Evolutionary conservation across 2,797 vertebrate genomes (phyloP).

Genomic region (Momotus momota): DNA sequence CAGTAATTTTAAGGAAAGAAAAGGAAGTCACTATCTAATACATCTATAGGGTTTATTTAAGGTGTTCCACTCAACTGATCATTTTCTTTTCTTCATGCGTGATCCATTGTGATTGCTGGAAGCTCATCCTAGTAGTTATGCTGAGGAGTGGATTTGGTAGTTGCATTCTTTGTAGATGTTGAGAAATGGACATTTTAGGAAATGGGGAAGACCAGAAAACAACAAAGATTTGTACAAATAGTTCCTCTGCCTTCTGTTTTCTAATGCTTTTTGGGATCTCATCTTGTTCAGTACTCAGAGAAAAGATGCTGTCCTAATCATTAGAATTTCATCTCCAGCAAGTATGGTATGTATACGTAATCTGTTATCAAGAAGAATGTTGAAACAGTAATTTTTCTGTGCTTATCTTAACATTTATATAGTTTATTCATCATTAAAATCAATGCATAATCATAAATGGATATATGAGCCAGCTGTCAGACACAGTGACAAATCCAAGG

Average conservation of each 20-base stretch:
- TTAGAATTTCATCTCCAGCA: not conserved
- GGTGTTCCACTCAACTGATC: accelerated
- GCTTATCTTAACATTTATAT: constrained; percentile 8
- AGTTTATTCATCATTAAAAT: constrained; percentile 35
- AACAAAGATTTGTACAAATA: not conserved
- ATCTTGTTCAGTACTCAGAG: not conserved
- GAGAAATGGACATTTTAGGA: not conserved
- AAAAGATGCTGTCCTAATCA: not conserved
- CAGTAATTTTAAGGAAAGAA: not conserved
- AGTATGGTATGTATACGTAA: not conserved
- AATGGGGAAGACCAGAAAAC: not conserved
- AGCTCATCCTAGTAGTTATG: not conserved
- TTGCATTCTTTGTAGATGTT: not conserved
- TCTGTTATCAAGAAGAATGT: not conserved
- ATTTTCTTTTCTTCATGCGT: not conserved
- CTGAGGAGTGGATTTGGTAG: not conserved
- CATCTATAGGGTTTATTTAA: not conserved
- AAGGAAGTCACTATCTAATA: not conserved
- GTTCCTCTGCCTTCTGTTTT: not conserved
- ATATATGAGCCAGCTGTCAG: not conserved
- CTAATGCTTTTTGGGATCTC: not conserved
- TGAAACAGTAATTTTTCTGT: not conserved
- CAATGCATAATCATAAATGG: not conserved
- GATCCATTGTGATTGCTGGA: not conserved
- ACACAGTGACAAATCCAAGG: not conserved